phyloP scores from a whole-genome alignment of 2,888 invertebrate species.

The Cosmia trapezina region DNA sequence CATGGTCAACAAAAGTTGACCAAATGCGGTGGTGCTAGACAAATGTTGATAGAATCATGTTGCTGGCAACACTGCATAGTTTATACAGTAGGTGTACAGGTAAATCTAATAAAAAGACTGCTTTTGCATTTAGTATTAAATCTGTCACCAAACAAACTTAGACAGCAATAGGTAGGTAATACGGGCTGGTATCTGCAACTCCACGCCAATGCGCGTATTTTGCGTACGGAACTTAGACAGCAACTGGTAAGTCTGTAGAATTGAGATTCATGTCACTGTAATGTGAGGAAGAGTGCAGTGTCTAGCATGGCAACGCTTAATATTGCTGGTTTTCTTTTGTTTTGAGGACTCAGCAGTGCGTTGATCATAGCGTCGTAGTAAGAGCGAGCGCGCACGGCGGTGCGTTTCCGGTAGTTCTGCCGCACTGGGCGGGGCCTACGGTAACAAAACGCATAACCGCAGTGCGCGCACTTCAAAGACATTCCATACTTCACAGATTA shows the following conservation, averaged over 20 bases:
- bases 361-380: no score
- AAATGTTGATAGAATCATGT: background rate
- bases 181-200: no score
- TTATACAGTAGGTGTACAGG: background rate
- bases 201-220: no score
- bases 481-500: no score
- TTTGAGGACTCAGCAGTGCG: background rate
- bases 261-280: background rate
- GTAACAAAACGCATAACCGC: no score
- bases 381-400: no score
- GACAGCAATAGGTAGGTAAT: no score
- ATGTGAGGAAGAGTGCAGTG: background rate
- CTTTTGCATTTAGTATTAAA: background rate
- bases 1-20: background rate
- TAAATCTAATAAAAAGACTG: background rate
- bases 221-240: no score
- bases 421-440: no score
- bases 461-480: no score
- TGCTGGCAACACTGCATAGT: background rate
- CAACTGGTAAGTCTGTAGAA: slow-evolving; percentile 6
- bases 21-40: background rate
- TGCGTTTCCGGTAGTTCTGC: no score
- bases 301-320: background rate
- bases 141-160: background rate
- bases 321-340: slow-evolving; percentile 6